Conservation (phyloP, 2,797 vertebrate species). For the Acrossocheilus fasciatus region DNA sequence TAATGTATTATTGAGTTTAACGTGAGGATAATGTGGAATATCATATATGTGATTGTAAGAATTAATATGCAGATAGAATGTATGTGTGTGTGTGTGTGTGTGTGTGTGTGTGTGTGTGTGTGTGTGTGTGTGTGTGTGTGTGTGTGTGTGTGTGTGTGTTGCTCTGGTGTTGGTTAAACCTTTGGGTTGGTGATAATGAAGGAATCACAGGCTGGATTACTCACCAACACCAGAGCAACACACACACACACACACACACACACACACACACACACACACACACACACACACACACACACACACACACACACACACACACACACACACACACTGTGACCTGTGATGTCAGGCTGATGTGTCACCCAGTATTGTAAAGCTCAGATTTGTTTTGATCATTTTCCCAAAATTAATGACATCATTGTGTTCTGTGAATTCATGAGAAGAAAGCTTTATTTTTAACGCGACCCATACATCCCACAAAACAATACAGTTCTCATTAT, state of each 20-base stretch:
- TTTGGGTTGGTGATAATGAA: too few relatives aligned
- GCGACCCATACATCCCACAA: not conserved
- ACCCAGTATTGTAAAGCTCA: not conserved
- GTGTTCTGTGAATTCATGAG: slow-evolving; percentile 3
- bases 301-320: not conserved
- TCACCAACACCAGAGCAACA: not conserved
- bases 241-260: not conserved
- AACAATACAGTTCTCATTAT: slow-evolving; percentile 56
- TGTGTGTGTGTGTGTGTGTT: too few relatives aligned
- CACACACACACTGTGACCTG: not conserved
- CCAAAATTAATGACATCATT: not conserved
- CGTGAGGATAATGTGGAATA: too few relatives aligned
- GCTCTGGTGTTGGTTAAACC: too few relatives aligned
- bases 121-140: too few relatives aligned
- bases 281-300: not conserved
- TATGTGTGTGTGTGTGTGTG: too few relatives aligned
- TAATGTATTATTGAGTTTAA: too few relatives aligned
- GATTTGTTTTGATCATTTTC: slow-evolving; percentile 5
- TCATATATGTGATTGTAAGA: too few relatives aligned
- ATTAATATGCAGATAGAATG: too few relatives aligned
- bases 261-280: not conserved
- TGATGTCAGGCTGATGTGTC: not conserved
- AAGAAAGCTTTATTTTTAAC: slow-evolving; percentile 11
- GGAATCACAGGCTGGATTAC: too few relatives aligned
- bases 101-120: too few relatives aligned